Conservation (phyloP, 2,797 vertebrate genomes). For the Clarias pachynema region DNA sequence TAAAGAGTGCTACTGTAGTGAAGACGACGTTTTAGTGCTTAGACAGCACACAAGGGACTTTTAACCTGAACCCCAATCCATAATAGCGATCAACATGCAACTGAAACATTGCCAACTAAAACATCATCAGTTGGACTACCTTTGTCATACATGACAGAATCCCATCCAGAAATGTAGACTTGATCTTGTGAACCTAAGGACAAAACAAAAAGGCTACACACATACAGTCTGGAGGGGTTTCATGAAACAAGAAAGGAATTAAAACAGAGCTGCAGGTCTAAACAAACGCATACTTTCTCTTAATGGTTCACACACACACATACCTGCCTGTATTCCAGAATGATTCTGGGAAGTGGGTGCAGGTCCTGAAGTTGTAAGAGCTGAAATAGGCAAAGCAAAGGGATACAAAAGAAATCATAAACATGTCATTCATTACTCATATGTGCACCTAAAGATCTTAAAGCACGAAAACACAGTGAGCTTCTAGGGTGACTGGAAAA, state of each 20-base stretch:
- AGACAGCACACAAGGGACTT: background rate
- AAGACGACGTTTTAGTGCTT: background rate
- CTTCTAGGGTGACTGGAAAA: background rate
- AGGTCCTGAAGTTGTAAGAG: constrained; percentile 83
- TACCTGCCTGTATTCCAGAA: constrained; percentile 90
- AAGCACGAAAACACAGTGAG: background rate
- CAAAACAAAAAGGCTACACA: constrained; percentile 21
- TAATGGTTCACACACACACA: background rate
- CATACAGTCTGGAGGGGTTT: too few species aligned
- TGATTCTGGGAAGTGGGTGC: constrained; percentile 89
- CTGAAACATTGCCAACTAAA: background rate
- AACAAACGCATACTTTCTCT: background rate
- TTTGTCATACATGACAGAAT: constrained; percentile 80
- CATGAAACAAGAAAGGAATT: background rate
- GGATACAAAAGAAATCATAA: background rate
- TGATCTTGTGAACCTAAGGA: constrained; percentile 88
- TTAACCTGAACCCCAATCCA: background rate
- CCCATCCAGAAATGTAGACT: constrained; percentile 90
- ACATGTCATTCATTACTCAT: background rate
- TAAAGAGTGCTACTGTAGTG: background rate
- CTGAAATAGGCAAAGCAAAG: constrained; percentile 64
- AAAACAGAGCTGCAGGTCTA: background rate
- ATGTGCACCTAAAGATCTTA: background rate
- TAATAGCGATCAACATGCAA: background rate
- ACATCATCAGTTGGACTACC: constrained; percentile 66